Evolutionary conservation across 2,113 vertebrate genomes (phyloP).

Genomic region (Turnix velox): DNA sequence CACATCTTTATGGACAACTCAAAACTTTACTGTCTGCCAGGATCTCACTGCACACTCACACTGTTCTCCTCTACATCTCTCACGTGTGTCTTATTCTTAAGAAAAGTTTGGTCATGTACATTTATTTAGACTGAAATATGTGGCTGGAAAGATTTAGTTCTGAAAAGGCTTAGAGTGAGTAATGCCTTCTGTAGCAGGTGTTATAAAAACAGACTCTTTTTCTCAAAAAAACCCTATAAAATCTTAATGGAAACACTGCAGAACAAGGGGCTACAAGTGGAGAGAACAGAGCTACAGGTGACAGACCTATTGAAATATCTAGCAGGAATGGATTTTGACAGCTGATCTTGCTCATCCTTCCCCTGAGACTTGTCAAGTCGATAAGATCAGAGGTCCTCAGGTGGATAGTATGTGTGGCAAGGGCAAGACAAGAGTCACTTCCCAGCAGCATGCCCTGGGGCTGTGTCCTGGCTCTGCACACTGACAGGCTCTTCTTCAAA

Average conservation of each 20-base stretch:
- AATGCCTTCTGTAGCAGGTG: background rate
- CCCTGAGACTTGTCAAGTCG: background rate
- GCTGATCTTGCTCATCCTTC: constrained; percentile 12
- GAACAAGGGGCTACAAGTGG: background rate
- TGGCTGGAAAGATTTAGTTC: background rate
- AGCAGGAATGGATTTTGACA: background rate
- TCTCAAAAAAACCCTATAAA: background rate
- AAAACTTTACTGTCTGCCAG: background rate
- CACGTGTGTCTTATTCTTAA: background rate
- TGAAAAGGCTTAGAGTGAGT: background rate
- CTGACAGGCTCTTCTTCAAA: background rate
- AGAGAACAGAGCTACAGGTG: background rate
- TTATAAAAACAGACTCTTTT: background rate
- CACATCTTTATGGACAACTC: background rate
- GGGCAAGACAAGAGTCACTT: background rate
- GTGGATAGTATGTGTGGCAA: background rate
- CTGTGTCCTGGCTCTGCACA: background rate
- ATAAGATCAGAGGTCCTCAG: background rate
- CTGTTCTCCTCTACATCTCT: background rate
- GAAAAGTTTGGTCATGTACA: background rate
- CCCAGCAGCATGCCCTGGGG: background rate
- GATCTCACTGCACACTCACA: background rate
- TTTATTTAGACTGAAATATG: background rate
- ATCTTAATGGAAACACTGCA: background rate
- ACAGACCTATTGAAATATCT: background rate